Conservation (phyloP, 1,140 invertebrate species). For the Anthonomus grandis region DNA sequence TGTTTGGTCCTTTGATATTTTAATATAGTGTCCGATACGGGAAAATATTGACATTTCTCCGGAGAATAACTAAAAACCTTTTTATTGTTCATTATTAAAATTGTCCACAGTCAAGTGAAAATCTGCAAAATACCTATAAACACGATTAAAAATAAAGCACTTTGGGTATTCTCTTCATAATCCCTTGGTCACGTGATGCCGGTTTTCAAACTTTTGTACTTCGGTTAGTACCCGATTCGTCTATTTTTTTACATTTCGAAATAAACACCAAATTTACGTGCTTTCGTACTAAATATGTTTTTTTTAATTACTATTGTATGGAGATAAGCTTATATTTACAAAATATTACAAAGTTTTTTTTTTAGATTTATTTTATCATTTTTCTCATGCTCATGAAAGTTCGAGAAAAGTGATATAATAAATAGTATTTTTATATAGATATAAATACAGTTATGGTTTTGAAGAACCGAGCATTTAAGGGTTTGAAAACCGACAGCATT, state of each 20-base stretch:
- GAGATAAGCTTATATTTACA: constrained; percentile 38
- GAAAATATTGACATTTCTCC: too few species aligned
- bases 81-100: constrained; percentile 30
- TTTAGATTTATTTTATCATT: constrained; percentile 1
- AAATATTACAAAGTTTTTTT: constrained; percentile 16
- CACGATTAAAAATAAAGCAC: constrained; percentile 45
- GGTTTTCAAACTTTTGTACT: constrained; percentile 46
- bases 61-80: too few species aligned
- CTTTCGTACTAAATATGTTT: constrained; percentile 35
- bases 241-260: constrained; percentile 42
- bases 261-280: constrained; percentile 43
- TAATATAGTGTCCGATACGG: too few species aligned
- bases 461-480: constrained; percentile 39
- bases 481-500: constrained; percentile 38
- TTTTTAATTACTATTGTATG: constrained; percentile 42
- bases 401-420: constrained; percentile 5
- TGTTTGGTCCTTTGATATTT: too few species aligned
- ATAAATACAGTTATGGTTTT: constrained; percentile 41
- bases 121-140: constrained; percentile 45
- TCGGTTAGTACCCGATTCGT: constrained; percentile 38
- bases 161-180: constrained; percentile 46
- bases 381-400: background rate
- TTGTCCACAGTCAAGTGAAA: constrained; percentile 44
- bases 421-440: constrained; percentile 19
- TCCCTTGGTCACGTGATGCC: constrained; percentile 40